Evolutionary conservation across 2,113 vertebrate genomes (phyloP).

Genomic region (Probosciger aterrimus): DNA sequence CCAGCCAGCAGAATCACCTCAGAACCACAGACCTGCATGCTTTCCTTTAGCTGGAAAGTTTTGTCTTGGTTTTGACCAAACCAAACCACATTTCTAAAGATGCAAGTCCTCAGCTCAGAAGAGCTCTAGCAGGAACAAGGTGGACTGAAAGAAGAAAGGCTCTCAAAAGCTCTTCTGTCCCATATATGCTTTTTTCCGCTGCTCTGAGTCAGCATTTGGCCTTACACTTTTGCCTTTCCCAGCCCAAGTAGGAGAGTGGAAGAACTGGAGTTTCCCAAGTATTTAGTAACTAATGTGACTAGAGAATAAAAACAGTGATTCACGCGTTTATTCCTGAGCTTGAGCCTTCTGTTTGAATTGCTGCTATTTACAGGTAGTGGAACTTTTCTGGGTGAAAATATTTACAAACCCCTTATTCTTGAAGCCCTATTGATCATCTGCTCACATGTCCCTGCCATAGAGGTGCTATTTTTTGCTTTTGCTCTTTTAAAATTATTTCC

Average conservation of each 20-base stretch:
- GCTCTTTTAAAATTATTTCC: conserved; percentile 5
- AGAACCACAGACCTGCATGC: neutral
- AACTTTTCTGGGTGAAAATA: conserved; percentile 10
- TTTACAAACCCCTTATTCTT: neutral
- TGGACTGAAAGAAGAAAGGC: neutral
- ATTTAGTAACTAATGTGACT: conserved; percentile 17
- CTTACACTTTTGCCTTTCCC: neutral
- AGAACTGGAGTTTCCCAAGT: neutral
- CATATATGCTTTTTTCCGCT: neutral
- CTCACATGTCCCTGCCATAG: neutral
- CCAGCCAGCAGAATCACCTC: neutral
- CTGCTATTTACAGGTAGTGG: conserved; percentile 11
- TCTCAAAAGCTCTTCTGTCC: neutral
- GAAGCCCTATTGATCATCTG: neutral
- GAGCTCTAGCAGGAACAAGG: neutral
- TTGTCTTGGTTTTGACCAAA: neutral
- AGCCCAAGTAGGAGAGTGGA: neutral
- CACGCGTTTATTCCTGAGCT: conserved; percentile 14
- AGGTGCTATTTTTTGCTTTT: neutral
- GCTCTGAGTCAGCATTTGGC: conserved; percentile 30
- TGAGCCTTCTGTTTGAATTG: conserved; percentile 29
- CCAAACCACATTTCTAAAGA: neutral
- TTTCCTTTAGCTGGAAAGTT: neutral
- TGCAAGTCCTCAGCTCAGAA: neutral
- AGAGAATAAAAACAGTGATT: conserved; percentile 42